Conservation (phyloP, 2,113 vertebrate species). For the Meleagris gallopavo region DNA sequence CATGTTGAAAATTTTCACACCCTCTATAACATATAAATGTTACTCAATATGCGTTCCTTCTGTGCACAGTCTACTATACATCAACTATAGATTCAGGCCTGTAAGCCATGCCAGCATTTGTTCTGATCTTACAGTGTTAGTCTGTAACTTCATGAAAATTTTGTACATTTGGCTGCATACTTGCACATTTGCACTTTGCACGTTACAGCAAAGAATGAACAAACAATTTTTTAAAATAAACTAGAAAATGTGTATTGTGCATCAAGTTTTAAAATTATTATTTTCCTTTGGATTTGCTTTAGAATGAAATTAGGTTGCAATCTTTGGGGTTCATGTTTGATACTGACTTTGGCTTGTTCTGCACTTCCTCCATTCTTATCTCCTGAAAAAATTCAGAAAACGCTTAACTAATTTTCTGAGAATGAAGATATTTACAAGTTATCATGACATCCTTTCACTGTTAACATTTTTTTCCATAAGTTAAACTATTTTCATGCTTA, state of each 20-base stretch:
- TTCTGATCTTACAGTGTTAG: neutral
- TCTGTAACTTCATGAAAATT: neutral
- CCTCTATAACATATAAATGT: neutral
- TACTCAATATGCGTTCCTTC: neutral
- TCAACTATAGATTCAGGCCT: neutral
- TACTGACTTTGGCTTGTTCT: neutral
- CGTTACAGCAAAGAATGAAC: neutral
- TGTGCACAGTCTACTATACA: neutral
- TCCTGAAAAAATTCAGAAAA: neutral
- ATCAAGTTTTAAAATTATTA: neutral
- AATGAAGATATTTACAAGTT: neutral
- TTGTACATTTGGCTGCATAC: neutral
- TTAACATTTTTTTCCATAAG: neutral
- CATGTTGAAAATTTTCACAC: conserved; percentile 7
- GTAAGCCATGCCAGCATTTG: neutral
- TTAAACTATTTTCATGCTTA: neutral
- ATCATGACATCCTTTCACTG: neutral
- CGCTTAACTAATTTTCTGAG: neutral
- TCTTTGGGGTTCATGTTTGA: neutral
- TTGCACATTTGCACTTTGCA: neutral
- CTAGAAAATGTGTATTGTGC: neutral
- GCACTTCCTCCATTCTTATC: neutral
- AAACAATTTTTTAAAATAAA: neutral
- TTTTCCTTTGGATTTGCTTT: neutral
- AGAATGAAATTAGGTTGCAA: neutral